A percentile compares a stretch with the other conserved stretches of the same genome.
Conservation (phyloP, 2,113 vertebrate genomes). For the Phalacrocorax pelagicus region DNA sequence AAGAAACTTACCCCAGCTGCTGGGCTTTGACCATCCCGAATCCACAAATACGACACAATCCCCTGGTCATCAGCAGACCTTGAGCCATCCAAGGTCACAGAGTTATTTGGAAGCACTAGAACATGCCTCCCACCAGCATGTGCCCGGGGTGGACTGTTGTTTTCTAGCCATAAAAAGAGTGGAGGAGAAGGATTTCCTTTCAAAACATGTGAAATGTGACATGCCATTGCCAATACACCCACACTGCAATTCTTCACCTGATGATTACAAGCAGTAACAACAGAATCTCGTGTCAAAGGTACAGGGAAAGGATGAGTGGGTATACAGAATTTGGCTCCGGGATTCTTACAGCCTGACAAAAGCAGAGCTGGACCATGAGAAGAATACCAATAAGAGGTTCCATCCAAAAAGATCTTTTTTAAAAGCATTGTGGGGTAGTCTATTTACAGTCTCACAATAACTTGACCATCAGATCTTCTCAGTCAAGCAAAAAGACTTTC, state of each 20-base stretch:
- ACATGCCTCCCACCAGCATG: conserved; percentile 86
- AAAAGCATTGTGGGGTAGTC: background rate
- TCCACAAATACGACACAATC: conserved; percentile 85
- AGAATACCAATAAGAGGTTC: background rate
- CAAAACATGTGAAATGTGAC: background rate
- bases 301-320: background rate
- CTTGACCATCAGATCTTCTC: background rate
- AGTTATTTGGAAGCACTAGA: conserved; percentile 88
- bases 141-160: conserved; percentile 77
- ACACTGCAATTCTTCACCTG: background rate
- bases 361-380: background rate
- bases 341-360: background rate
- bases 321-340: background rate
- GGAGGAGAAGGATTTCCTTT: conserved; percentile 48
- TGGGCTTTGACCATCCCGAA: conserved; percentile 86
- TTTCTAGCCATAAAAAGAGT: conserved; percentile 74
- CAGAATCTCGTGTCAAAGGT: background rate
- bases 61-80: conserved; percentile 81
- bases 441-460: background rate
- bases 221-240: background rate
- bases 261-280: background rate
- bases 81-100: conserved; percentile 85
- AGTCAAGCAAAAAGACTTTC: background rate
- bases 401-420: background rate
- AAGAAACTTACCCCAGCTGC: conserved; percentile 85